Evolutionary conservation across 2,113 vertebrate genomes (phyloP).

Genomic region (Puma concolor): DNA sequence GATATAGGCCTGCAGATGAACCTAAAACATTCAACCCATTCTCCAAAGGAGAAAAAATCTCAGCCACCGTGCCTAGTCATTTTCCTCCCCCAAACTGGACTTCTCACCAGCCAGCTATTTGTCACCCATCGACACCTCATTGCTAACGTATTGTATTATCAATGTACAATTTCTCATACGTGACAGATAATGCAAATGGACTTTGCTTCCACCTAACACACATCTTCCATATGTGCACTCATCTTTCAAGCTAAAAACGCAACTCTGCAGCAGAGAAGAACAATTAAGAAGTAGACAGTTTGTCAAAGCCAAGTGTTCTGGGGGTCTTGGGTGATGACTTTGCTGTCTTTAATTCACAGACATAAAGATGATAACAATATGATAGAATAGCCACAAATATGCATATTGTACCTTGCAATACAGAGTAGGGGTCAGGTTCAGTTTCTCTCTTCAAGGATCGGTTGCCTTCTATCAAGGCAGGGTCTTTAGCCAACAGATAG

Average conservation of each 20-base stretch:
- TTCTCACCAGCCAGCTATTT: slow-evolving; percentile 28
- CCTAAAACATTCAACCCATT: not conserved
- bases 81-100: not conserved
- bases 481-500: not conserved
- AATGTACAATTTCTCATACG: slow-evolving; percentile 32
- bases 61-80: not conserved
- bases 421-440: not conserved
- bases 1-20: not conserved
- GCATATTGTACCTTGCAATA: not conserved
- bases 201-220: not conserved
- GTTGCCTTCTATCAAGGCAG: not conserved
- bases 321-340: not conserved
- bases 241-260: slow-evolving; percentile 25
- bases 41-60: not conserved
- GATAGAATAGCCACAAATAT: not conserved
- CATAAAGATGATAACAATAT: not conserved
- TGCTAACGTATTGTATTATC: not conserved
- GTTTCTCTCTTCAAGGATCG: not conserved
- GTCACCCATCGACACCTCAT: not conserved
- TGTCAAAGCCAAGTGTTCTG: not conserved
- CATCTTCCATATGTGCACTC: not conserved
- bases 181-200: not conserved
- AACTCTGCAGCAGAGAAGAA: not conserved
- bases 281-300: not conserved
- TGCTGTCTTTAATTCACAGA: not conserved